Evolutionary conservation across 2,113 vertebrate genomes (phyloP).

Genomic region (Micromys minutus): DNA sequence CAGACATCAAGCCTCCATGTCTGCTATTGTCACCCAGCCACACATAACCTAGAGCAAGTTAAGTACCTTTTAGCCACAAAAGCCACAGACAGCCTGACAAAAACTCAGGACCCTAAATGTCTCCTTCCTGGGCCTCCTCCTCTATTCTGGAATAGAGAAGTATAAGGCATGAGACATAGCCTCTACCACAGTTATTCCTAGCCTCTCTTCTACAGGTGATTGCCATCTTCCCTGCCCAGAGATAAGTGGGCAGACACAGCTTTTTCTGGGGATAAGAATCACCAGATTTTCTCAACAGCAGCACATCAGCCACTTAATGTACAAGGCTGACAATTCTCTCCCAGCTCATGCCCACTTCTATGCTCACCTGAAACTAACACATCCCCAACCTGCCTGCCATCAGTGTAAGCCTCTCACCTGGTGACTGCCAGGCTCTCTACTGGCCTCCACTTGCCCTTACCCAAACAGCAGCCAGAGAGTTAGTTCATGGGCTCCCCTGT

Average conservation of each 20-base stretch:
- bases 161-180: neutral
- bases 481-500: rapidly evolving
- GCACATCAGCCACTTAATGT: neutral
- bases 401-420: neutral
- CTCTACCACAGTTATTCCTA: neutral
- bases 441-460: too few species aligned
- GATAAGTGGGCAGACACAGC: neutral
- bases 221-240: neutral
- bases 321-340: neutral
- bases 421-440: neutral
- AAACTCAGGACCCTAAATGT: too few species aligned
- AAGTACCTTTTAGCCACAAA: neutral
- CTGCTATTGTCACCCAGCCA: neutral
- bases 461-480: neutral
- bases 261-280: neutral
- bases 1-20: neutral
- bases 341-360: neutral
- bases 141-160: neutral
- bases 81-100: neutral
- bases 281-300: neutral
- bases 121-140: neutral
- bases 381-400: rapidly evolving
- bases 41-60: neutral
- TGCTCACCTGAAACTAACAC: neutral
- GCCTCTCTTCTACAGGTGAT: neutral